Evolutionary conservation across 2,797 vertebrate genomes (phyloP).

Genomic region (Menidia menidia): DNA sequence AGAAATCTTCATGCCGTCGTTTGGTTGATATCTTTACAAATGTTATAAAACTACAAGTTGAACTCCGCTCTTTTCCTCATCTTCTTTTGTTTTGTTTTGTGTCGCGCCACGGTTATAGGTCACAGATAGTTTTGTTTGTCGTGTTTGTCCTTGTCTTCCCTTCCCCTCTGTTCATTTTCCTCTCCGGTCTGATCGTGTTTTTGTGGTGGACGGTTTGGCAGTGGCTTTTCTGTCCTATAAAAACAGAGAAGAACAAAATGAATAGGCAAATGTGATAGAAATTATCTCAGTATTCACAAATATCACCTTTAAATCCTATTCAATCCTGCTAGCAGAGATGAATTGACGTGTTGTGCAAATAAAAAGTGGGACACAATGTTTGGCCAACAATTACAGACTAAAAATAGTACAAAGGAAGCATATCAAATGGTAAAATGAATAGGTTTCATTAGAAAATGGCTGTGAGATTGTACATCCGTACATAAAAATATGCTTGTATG

Average conservation of each 20-base stretch:
- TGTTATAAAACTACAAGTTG: constrained; percentile 87
- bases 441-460: background rate
- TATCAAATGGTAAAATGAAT: background rate
- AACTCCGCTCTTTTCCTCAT: constrained; percentile 47
- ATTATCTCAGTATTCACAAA: background rate
- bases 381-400: background rate
- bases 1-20: constrained; percentile 89
- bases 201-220: constrained; percentile 87
- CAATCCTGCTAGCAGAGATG: background rate
- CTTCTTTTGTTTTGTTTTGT: constrained; percentile 46
- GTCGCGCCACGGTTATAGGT: constrained; percentile 56
- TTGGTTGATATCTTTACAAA: constrained; percentile 84
- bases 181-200: constrained; percentile 73
- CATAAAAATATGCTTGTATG: no score
- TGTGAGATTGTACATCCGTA: background rate
- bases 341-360: constrained; percentile 5
- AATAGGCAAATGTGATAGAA: background rate
- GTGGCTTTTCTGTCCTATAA: constrained; percentile 90
- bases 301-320: background rate
- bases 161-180: constrained; percentile 62
- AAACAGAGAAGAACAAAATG: constrained; percentile 23
- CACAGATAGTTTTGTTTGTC: constrained; percentile 67
- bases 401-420: background rate
- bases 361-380: background rate
- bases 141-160: constrained; percentile 45